Evolutionary conservation across 2,888 invertebrate species (phyloP).

Genomic region (Scaptomyza flava): DNA sequence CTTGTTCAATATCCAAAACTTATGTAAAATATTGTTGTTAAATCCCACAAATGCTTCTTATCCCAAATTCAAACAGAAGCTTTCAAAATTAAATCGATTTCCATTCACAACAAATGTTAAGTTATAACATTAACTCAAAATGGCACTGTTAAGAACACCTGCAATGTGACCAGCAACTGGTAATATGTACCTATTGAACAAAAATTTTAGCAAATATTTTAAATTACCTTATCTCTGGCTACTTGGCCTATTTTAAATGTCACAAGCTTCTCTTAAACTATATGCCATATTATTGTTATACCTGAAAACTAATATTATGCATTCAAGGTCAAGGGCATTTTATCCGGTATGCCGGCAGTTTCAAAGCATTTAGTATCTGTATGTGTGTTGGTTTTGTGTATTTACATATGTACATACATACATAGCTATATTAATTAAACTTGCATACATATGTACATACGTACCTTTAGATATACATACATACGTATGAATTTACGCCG

Average conservation of each 20-base stretch:
- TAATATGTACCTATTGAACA: not conserved
- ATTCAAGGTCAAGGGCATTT: constrained; percentile 52
- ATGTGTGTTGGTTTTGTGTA: not conserved
- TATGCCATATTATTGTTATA: not conserved
- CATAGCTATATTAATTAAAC: not conserved
- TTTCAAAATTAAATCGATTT: not conserved
- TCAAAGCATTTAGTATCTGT: constrained; percentile 28
- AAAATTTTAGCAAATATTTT: not conserved
- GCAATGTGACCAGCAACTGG: constrained; percentile 7
- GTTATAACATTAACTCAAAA: constrained; percentile 24
- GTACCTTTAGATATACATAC: not conserved
- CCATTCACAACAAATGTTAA: not conserved
- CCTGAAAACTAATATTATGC: not conserved
- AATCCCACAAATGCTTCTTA: not conserved
- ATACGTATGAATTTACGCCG: not conserved
- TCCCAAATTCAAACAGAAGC: not conserved
- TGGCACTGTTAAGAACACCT: constrained; percentile 15
- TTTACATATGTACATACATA: constrained; percentile 7
- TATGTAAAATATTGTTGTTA: too few relatives aligned
- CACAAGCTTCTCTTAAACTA: not conserved
- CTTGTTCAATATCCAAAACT: too few relatives aligned
- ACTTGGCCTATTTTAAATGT: not conserved
- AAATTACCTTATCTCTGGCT: not conserved
- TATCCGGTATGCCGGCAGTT: constrained; percentile 10
- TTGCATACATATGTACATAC: not conserved